Evolutionary conservation across 2,888 invertebrate genomes (phyloP), one percentile per base, ranked within the genome.

Genomic region (Eupelmus urozonus): DNA sequence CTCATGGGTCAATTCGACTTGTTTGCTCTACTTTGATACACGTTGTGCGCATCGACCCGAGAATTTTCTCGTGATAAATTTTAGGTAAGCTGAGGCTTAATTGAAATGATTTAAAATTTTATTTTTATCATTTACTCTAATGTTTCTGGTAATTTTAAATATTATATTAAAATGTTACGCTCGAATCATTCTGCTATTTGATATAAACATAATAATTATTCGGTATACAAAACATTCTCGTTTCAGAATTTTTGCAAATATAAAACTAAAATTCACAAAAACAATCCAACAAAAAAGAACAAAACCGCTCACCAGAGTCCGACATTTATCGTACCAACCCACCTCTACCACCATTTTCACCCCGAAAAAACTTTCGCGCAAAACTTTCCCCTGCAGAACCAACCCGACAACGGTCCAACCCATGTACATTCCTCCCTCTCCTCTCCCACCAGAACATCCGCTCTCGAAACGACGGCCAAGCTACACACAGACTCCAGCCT

Each of bases 1-100:
- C 20, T 62, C 40, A 13, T 25, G 51, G 16, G 25, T 11, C 53
- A 72, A 72, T 72, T 63, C 42, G 40, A 9, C 34, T 62, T 62
- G 55, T 72, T 72, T 72, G 42, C 63, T 20, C 40, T 42, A 11
- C 27, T 63, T 55, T 63, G n/a, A n/a, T 23, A 5, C 9, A n/a
- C 25, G 18, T 40, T 51, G 53, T 51, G 20, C 29, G 40, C 42
- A 67, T 34, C 7, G 20, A 42, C 34, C 40, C 40, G 40, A 23
- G 34, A 18, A 18, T 51, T 51, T 18, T 51, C 51, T 51, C 55
- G 5, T 23, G 34, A 67, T 55, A 20, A 40, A 53, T 40, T 51
- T n/a, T 34, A 51, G 53, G 63, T 53, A 63, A 65, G 49, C 45
- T 11, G 25, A 51, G 29, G 16, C 49, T 65, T 49, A 49, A 49